A percentile compares a stretch with the other conserved stretches of the same genome.
Evolutionary conservation across 2,888 invertebrate genomes (phyloP).

Genomic region (Shargacucullia verbasci): DNA sequence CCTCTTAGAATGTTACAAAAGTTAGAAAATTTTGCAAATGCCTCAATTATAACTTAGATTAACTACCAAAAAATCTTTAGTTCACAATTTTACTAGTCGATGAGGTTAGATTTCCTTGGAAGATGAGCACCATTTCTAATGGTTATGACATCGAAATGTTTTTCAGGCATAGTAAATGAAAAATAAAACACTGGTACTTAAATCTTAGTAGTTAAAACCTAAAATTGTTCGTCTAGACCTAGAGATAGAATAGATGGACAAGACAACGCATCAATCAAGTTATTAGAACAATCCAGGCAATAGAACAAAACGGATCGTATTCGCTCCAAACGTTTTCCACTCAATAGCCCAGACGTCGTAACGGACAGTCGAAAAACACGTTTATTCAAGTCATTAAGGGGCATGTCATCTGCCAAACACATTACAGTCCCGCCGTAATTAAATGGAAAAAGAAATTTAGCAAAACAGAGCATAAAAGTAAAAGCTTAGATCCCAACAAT

Average conservation of each 20-base stretch:
- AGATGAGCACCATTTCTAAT: too few relatives aligned
- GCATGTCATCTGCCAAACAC: slow-evolving; percentile 77
- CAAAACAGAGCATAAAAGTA: slow-evolving; percentile 85
- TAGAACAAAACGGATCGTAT: slow-evolving; percentile 7
- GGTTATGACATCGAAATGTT: too few relatives aligned
- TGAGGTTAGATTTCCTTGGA: too few relatives aligned
- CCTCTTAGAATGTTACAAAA: too few relatives aligned
- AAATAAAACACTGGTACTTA: too few relatives aligned
- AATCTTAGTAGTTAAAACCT: too few relatives aligned
- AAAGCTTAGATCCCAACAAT: slow-evolving; percentile 71
- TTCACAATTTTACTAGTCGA: too few relatives aligned
- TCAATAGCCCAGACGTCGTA: slow-evolving; percentile 30
- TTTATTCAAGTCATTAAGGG: slow-evolving; percentile 71
- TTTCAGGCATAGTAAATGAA: too few relatives aligned
- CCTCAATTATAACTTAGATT: too few relatives aligned
- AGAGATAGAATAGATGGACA: neutral
- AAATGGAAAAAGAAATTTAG: slow-evolving; percentile 83
- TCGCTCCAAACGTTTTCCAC: slow-evolving; percentile 15
- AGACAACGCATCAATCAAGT: slow-evolving; percentile 26
- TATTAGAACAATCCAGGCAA: slow-evolving; percentile 14
- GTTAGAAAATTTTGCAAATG: too few relatives aligned
- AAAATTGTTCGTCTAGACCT: too few relatives aligned
- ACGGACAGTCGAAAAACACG: slow-evolving; percentile 56
- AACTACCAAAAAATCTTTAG: too few relatives aligned
- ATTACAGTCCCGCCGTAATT: slow-evolving; percentile 79